These are phyloP conservation scores for Struthio camelus DNA, from an alignment of 2,113 vertebrate species.

Conservation along the genomic window DNA sequence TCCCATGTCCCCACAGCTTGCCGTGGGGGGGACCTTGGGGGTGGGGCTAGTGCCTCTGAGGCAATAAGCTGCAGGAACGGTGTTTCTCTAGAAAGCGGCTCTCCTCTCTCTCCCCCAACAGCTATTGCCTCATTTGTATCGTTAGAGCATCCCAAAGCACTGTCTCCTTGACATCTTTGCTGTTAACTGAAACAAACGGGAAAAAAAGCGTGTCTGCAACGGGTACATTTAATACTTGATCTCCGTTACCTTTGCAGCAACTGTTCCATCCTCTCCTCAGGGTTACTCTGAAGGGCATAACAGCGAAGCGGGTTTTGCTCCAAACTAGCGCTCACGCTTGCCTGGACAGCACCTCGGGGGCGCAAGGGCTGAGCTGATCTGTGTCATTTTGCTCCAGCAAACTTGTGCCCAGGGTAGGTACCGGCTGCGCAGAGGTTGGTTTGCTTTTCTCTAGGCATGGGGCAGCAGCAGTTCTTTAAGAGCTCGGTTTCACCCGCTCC, in stretches of 20 bases:
- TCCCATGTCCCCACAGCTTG: too few relatives aligned
- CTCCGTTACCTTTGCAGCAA: not conserved
- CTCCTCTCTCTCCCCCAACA: not conserved
- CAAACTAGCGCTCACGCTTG: not conserved
- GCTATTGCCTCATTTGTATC: not conserved
- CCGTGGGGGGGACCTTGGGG: too few relatives aligned
- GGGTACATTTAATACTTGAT: not conserved
- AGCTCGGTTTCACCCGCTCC: too few relatives aligned
- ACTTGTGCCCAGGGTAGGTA: accelerated
- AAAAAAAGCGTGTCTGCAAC: not conserved
- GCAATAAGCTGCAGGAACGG: not conserved
- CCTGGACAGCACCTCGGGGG: not conserved
- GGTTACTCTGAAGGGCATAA: not conserved
- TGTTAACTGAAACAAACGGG: not conserved
- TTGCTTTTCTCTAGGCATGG: not conserved
- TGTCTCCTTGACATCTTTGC: not conserved
- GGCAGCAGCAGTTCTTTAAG: too few relatives aligned
- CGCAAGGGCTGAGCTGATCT: not conserved
- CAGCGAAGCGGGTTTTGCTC: not conserved
- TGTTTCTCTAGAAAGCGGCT: not conserved
- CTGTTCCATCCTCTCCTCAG: not conserved
- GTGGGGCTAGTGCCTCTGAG: not conserved
- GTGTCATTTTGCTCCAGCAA: accelerated
- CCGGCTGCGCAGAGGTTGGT: not conserved
- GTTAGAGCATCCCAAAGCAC: not conserved